Base-by-base conservation (phyloP, 2,113 vertebrate genomes). In the Phylloscopus whistleri region DNA sequence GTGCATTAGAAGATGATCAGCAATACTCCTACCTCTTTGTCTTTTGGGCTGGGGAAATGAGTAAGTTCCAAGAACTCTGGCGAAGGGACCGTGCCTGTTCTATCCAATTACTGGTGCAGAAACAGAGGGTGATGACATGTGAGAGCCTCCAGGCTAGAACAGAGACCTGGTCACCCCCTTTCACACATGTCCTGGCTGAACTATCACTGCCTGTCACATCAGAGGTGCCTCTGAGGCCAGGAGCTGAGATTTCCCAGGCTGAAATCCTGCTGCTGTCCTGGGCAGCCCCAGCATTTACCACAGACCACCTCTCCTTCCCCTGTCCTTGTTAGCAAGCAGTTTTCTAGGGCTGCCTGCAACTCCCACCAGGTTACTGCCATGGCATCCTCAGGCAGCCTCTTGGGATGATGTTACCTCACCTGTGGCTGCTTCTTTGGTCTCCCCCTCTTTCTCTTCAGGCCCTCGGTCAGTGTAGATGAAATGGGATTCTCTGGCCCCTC, bases 381-480 rank as follows among this genome's bases (percentile, higher is more conserved):
- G 76, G 35, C 69, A 90, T 13, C 26, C 39, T 44, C 62, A 78
- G 48, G 41, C 33, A 80, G 48, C 28, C 43, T 74, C 52, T 14
- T 33, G 39, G 44, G 56, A 62, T 39, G 23, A 19, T 35, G 26
- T 46, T 30, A 18, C 30, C 82, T 96, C 78, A 97, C 97, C 95
- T 97, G 95, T 9, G 84, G 89, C 69, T 93, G 95, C 49, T 97
- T 97, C 88, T 89, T 96, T 72, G 97, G 97, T 56, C 97, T 94
- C 49, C 97, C 97, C 11, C 95, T 94, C 85, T 97, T 97, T 83
- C 56, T 96, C 91, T 97, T 97, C 67, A 93, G 41, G n/a, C 75
- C 56, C n/a, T 92, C 83, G 0, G 69, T 55, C 35, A 31, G 23
- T 4, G 35, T 1, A 53, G 93, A 7, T 43, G 84, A 44, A 16